phyloP scores from a whole-genome alignment of 1,140 invertebrate species.

The Halictus rubicundus region DNA sequence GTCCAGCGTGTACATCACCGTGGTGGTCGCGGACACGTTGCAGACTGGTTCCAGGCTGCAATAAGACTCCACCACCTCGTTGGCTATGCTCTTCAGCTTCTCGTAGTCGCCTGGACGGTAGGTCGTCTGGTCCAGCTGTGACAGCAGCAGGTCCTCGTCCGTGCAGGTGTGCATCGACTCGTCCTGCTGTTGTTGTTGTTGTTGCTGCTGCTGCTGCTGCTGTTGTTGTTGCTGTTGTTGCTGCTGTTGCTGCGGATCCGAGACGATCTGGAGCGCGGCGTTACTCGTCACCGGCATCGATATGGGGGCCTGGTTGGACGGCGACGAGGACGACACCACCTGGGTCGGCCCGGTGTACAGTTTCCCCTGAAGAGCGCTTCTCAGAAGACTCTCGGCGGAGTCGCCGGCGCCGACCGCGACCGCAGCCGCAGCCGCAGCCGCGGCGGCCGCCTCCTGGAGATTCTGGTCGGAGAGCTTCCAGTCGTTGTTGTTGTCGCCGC shows the following conservation, averaged over 20 bases:
- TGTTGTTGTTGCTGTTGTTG: conserved; percentile 77
- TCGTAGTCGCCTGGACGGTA: conserved; percentile 77
- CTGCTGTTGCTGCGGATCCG: conserved; percentile 77
- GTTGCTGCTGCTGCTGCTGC: conserved; percentile 76
- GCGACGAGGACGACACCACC: conserved; percentile 72
- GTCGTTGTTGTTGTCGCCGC: conserved; percentile 89
- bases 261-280: conserved; percentile 60
- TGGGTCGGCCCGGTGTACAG: conserved; percentile 72
- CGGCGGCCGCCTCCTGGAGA: conserved; percentile 78
- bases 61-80: conserved; percentile 87
- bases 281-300: conserved; percentile 58
- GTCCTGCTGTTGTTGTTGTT: conserved; percentile 79
- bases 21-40: conserved; percentile 80
- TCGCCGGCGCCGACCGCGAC: conserved; percentile 75
- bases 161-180: conserved; percentile 87
- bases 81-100: conserved; percentile 84
- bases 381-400: conserved; percentile 86
- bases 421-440: conserved; percentile 71
- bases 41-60: conserved; percentile 84
- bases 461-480: conserved; percentile 89
- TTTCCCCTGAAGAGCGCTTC: conserved; percentile 90
- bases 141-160: conserved; percentile 87
- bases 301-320: conserved; percentile 66
- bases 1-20: conserved; percentile 78
- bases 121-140: conserved; percentile 85